Evolutionary conservation across 2,888 invertebrate genomes (phyloP), one percentile per base, ranked within the genome.

Genomic region (Nomada fucata): DNA sequence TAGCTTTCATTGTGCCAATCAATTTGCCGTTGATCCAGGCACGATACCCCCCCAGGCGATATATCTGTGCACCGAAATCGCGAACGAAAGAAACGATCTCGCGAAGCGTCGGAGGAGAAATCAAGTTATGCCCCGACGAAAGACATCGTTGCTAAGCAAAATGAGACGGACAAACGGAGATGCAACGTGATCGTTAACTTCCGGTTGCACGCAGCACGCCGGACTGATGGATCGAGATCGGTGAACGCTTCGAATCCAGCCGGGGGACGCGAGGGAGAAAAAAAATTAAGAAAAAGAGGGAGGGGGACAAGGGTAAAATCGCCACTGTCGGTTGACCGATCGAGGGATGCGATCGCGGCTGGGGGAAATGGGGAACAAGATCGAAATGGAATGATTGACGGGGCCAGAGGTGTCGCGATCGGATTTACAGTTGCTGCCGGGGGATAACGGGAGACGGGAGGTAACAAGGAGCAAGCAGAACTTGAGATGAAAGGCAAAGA

Each of bases 391-490:
- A 81, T 82, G 83, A 82, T 82, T 68, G 70, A 68, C 82, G 20
- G 63, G 52, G 26, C 55, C 55, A 55, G 57, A 68, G 61, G 26
- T 60, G 63, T 52, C 53, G 47, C 60, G 81, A 74, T 83, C 65
- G 64, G 70, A 60, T 84, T 80, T 84, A 84, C 84, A 79, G 84
- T 84, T 84, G 76, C 18, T 57, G 47, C 36, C 36, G 68, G 53
- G 47, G 83, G 64, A 83, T 83, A 83, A 83, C 83, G 78, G 83
- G 73, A 74, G 82, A 53, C 57, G 47, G 15, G 57, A 60, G 29
- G 29, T 23, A 67, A 52, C 13, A 26, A 23, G 26, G 13, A 57
- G 23, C 13, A 47, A 47, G 47, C 15, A 15, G 15, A 3, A 47
- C 47, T 47, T 3, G 65, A 59, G 59, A 65, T 13, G 29, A 23